Evolutionary conservation across 2,113 vertebrate genomes (phyloP).

Genomic region (Oreotragus oreotragus): DNA sequence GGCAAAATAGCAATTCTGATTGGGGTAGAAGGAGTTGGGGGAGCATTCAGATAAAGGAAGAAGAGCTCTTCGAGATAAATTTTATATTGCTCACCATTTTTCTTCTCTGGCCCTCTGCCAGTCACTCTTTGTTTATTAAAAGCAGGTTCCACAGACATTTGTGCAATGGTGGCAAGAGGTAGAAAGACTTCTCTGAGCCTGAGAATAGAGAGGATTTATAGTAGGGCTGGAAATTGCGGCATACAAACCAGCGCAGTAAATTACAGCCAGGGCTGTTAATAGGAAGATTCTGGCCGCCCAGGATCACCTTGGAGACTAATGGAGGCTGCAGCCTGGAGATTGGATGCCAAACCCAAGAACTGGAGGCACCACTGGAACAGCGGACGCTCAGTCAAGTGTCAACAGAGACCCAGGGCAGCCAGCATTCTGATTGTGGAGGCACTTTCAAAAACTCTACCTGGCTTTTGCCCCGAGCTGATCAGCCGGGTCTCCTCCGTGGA

Average conservation of each 20-base stretch:
- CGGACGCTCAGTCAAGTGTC: neutral
- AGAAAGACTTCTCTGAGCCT: neutral
- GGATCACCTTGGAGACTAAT: neutral
- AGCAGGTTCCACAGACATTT: neutral
- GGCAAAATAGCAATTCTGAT: neutral
- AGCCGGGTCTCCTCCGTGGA: neutral
- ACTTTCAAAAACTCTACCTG: neutral
- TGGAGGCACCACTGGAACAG: accelerated
- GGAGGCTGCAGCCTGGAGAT: neutral
- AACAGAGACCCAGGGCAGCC: accelerated
- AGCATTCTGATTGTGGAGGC: accelerated
- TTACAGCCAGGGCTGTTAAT: neutral
- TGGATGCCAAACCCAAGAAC: accelerated
- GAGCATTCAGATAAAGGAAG: neutral
- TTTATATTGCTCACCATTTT: accelerated
- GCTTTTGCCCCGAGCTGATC: neutral
- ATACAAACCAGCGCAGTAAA: neutral
- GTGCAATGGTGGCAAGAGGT: neutral
- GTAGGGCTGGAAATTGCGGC: neutral
- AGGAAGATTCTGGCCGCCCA: neutral
- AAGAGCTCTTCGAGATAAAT: no score
- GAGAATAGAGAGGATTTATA: neutral
- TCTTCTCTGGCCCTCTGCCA: neutral
- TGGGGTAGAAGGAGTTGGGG: no score
- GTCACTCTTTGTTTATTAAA: neutral